phyloP scores from a whole-genome alignment of 2,113 vertebrate species.

The Nanorana parkeri region DNA sequence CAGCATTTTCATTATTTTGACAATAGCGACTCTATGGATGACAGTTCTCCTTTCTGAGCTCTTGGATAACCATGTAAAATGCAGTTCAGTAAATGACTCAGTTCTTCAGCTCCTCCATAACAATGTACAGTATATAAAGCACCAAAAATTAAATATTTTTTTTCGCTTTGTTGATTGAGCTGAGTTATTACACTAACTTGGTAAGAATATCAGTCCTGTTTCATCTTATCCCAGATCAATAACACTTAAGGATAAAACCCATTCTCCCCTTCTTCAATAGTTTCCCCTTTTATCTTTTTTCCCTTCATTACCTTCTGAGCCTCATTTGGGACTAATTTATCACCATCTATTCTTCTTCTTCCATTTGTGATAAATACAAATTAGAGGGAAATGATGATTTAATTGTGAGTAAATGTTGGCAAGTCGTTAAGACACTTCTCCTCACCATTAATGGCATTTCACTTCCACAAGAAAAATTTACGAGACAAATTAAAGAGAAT shows the following conservation, averaged over 20 bases:
- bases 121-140: not conserved
- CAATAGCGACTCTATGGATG: not conserved
- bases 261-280: not conserved
- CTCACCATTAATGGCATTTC: conserved; percentile 42
- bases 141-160: not conserved
- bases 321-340: conserved; percentile 9
- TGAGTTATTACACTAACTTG: not conserved
- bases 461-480: conserved; percentile 34
- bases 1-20: not conserved
- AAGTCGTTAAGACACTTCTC: conserved; percentile 48
- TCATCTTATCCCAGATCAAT: too few species aligned
- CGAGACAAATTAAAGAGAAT: conserved; percentile 44
- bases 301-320: conserved; percentile 1
- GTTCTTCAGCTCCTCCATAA: too few species aligned
- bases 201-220: too few species aligned
- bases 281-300: conserved; percentile 11
- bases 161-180: not conserved
- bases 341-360: conserved; percentile 9
- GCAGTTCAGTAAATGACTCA: too few species aligned
- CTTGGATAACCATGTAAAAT: too few species aligned
- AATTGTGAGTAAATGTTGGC: conserved; percentile 49
- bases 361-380: conserved; percentile 39
- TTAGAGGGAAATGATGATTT: conserved; percentile 44
- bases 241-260: too few species aligned
- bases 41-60: not conserved